phyloP scores from a whole-genome alignment of 2,888 invertebrate species.

The Sipha maydis region DNA sequence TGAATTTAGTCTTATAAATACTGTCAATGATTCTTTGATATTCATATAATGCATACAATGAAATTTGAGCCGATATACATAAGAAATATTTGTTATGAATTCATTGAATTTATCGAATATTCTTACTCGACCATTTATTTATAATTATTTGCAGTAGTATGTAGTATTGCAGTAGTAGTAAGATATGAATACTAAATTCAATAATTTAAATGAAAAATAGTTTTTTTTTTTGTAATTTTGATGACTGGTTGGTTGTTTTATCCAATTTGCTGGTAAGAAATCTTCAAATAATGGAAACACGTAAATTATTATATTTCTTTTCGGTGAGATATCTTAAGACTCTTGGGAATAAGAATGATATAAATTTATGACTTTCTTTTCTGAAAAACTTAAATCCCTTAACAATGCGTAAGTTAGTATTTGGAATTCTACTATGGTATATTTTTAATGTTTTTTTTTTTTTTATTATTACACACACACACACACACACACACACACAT shows the following conservation, averaged over 20 bases:
- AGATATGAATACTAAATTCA: neutral
- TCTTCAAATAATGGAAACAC: slow-evolving; percentile 38
- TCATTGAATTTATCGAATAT: neutral
- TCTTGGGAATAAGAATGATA: slow-evolving; percentile 49
- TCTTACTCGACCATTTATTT: neutral
- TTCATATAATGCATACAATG: too few species aligned
- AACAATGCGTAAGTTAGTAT: slow-evolving; percentile 33
- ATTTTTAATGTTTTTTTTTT: slow-evolving; percentile 26
- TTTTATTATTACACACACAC: too few species aligned
- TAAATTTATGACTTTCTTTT: slow-evolving; percentile 53
- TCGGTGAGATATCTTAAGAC: neutral
- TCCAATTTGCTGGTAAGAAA: slow-evolving; percentile 31
- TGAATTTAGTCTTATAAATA: too few species aligned
- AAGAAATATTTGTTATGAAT: too few species aligned
- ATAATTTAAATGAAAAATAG: neutral
- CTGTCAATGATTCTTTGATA: too few species aligned
- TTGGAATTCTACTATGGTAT: slow-evolving; percentile 27
- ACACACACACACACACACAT: too few species aligned
- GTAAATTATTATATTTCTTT: slow-evolving; percentile 53
- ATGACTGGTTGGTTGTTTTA: neutral
- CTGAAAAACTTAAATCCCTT: slow-evolving; percentile 40
- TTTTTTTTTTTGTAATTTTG: slow-evolving; percentile 30
- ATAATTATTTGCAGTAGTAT: neutral
- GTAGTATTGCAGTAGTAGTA: too few species aligned
- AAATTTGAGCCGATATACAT: too few species aligned